Evolutionary conservation across 2,797 vertebrate genomes (phyloP).

Genomic region (Thalassophryne amazonica): DNA sequence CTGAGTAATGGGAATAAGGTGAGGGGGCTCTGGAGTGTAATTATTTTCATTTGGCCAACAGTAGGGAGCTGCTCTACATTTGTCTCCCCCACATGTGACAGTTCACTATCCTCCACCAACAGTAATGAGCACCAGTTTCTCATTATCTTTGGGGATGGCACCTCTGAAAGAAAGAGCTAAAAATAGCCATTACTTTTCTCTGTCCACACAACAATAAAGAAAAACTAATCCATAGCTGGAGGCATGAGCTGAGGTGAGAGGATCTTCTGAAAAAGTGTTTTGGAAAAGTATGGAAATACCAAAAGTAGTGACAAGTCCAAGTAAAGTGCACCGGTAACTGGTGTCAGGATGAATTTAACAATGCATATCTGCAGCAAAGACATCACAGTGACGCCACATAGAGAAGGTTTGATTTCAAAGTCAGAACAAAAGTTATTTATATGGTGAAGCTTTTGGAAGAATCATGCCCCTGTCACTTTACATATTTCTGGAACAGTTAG

Average conservation of each 20-base stretch:
- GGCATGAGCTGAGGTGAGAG: slow-evolving; percentile 5
- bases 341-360: slow-evolving; percentile 44
- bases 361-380: slow-evolving; percentile 16
- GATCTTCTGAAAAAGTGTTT: slow-evolving; percentile 21
- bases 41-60: slow-evolving; percentile 78
- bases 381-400: not conserved
- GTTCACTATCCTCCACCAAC: slow-evolving; percentile 58
- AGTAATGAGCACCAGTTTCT: slow-evolving; percentile 71
- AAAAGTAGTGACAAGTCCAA: slow-evolving; percentile 35
- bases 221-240: slow-evolving; percentile 6
- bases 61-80: slow-evolving; percentile 67
- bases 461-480: slow-evolving; percentile 45
- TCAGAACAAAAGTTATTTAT: no score
- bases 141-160: slow-evolving; percentile 66
- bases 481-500: slow-evolving; percentile 40
- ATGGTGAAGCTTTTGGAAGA: slow-evolving; percentile 40
- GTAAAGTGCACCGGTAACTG: slow-evolving; percentile 17
- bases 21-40: slow-evolving; percentile 74
- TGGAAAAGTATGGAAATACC: slow-evolving; percentile 9
- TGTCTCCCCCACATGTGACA: slow-evolving; percentile 68
- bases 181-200: slow-evolving; percentile 67
- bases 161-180: slow-evolving; percentile 47
- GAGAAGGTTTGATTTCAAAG: slow-evolving; percentile 1
- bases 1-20: slow-evolving; percentile 74
- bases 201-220: slow-evolving; percentile 27